phyloP scores from a whole-genome alignment of 2,888 invertebrate genomes.

The Unio pictorum region DNA sequence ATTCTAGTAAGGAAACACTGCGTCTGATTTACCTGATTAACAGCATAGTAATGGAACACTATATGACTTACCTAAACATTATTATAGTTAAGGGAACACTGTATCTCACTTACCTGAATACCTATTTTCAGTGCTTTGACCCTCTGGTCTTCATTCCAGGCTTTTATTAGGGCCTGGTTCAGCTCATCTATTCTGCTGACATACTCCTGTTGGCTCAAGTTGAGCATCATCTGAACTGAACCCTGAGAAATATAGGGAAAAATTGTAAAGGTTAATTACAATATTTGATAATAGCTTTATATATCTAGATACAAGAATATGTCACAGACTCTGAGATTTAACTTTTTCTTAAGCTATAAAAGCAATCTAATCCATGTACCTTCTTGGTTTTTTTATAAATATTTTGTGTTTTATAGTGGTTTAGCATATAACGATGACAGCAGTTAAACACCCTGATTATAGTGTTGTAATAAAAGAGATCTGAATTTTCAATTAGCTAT shows the following conservation, averaged over 20 bases:
- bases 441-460: no score
- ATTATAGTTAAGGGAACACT: not conserved
- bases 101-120: conserved; percentile 78
- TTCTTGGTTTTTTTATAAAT: no score
- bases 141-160: conserved; percentile 95
- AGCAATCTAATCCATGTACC: no score
- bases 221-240: conserved; percentile 85
- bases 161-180: conserved; percentile 90
- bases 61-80: not conserved
- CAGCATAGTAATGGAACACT: no score
- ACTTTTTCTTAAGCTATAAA: no score
- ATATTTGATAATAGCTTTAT: not conserved
- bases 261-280: no score
- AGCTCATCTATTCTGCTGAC: conserved; percentile 89
- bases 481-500: no score
- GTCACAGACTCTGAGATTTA: no score
- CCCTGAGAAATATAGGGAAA: conserved; percentile 47
- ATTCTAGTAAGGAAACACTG: no score
- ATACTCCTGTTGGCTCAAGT: conserved; percentile 94
- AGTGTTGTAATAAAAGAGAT: no score
- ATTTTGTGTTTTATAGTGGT: no score
- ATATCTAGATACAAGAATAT: not conserved
- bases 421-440: no score
- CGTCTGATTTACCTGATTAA: conserved; percentile 74
- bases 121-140: conserved; percentile 93